Base-by-base conservation (phyloP, 2,797 vertebrate species). In the Chanos chanos region DNA sequence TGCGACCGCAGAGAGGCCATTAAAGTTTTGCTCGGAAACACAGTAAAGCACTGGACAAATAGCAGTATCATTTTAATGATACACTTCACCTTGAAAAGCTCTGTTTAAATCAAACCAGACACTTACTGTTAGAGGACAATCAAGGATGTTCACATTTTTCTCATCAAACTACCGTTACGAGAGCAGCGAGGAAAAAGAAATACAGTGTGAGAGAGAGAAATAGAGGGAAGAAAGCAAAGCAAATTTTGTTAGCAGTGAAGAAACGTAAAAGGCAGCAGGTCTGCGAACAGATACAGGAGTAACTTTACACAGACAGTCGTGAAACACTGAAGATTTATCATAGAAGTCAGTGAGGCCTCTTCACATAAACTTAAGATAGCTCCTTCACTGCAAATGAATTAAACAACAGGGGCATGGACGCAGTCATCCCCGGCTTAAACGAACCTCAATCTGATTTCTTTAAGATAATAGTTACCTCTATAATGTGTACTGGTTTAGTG, bases 71-170 rank as follows among this genome's bases (percentile, higher is more conserved):
- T 39, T 18, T 8, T 27, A 41, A 19, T 25, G 48, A 25, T 25
- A 10, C 41, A 4, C 43, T 36, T 54, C 36, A 31, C 19, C n/a
- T n/a, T 25, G n/a, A 53, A 37, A 37, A 30, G 34, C 31, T 52
- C 55, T 54, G 40, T 24, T 50, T 34, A 77, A 62, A 81, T 79
- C 72, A 79, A 82, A 77, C n/a, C n/a, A 72, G 78, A 77, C 86
- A 92, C 85, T 93, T 89, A 94, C 93, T 88, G 92, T 93, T 80
- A 94, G 89, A 75, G 92, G 89, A 85, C 87, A 94, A 82, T 88
- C 84, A 83, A 87, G 86, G 88, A 90, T 89, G 83, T 87, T 87
- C 83, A 89, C 80, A 89, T 74, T 87, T 89, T 89, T 87, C 80
- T 87, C 83, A 82, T 82, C 86, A 86, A 79, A 82, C 85, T 92